phyloP scores from a whole-genome alignment of 2,797 vertebrate species.

The Betta splendens region DNA sequence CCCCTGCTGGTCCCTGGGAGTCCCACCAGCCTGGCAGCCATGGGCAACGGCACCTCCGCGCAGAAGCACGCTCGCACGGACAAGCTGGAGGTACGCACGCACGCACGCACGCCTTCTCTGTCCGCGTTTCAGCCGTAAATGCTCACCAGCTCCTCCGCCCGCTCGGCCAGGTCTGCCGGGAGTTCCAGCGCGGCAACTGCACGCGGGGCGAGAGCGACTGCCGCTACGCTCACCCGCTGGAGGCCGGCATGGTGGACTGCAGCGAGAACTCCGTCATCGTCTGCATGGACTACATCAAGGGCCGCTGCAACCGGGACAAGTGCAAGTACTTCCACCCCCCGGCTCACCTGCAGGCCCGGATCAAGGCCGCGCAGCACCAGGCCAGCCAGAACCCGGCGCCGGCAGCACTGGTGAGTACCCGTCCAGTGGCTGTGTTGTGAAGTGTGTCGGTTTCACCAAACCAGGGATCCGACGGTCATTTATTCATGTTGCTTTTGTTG shows the following conservation, averaged over 20 bases:
- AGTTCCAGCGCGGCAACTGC: slow-evolving; percentile 98
- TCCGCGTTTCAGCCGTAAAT: slow-evolving; percentile 50
- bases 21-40: slow-evolving; percentile 83
- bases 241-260: slow-evolving; percentile 95
- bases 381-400: slow-evolving; percentile 90
- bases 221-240: slow-evolving; percentile 95
- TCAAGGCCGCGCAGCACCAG: slow-evolving; percentile 98
- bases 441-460: neutral
- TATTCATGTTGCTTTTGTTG: neutral
- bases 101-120: slow-evolving; percentile 41
- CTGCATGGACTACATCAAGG: slow-evolving; percentile 99
- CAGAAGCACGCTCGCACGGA: slow-evolving; percentile 94
- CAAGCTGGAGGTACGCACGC: slow-evolving; percentile 93
- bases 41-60: slow-evolving; percentile 86
- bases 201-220: slow-evolving; percentile 97
- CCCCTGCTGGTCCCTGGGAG: slow-evolving; percentile 93
- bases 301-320: slow-evolving; percentile 96
- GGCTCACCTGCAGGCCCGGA: slow-evolving; percentile 97
- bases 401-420: slow-evolving; percentile 88
- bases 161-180: slow-evolving; percentile 91
- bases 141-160: slow-evolving; percentile 16
- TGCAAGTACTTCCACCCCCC: slow-evolving; percentile 99
- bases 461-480: no score
- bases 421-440: no score
- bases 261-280: slow-evolving; percentile 97